A percentile compares a stretch with the other conserved stretches of the same genome.
phyloP scores from a whole-genome alignment of 1,140 invertebrate genomes.

The Branchinecta lynchi region DNA sequence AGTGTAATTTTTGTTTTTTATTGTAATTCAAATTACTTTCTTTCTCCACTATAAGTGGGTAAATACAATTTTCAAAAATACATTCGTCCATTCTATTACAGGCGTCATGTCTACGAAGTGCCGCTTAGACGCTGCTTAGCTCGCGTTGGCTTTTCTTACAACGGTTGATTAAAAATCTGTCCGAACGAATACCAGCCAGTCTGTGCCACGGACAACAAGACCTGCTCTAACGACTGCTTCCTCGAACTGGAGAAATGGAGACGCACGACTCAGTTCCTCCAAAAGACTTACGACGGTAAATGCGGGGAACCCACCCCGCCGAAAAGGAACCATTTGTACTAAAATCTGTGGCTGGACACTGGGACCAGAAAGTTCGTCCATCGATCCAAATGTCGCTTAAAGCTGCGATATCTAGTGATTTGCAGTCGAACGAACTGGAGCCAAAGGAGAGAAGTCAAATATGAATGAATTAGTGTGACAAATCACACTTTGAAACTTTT shows the following conservation, averaged over 20 bases:
- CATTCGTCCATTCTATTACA: constrained; percentile 32
- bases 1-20: no score
- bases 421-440: no score
- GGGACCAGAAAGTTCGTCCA: no score
- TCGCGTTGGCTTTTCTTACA: constrained; percentile 60
- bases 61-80: no score
- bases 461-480: no score
- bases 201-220: constrained; percentile 72
- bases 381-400: no score
- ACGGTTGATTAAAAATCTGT: constrained; percentile 69
- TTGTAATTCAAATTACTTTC: no score
- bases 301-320: constrained; percentile 50
- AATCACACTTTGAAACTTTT: no score
- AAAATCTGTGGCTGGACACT: neutral
- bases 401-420: no score
- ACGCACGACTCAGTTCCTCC: constrained; percentile 47
- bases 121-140: constrained; percentile 55
- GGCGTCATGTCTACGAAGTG: constrained; percentile 71
- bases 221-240: constrained; percentile 83
- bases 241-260: constrained; percentile 74
- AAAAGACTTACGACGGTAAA: constrained; percentile 43
- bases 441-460: no score
- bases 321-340: constrained; percentile 51
- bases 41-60: no score
- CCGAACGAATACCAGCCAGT: constrained; percentile 69